phyloP scores from a whole-genome alignment of 2,113 vertebrate genomes.

The Seriola quinqueradiata region DNA sequence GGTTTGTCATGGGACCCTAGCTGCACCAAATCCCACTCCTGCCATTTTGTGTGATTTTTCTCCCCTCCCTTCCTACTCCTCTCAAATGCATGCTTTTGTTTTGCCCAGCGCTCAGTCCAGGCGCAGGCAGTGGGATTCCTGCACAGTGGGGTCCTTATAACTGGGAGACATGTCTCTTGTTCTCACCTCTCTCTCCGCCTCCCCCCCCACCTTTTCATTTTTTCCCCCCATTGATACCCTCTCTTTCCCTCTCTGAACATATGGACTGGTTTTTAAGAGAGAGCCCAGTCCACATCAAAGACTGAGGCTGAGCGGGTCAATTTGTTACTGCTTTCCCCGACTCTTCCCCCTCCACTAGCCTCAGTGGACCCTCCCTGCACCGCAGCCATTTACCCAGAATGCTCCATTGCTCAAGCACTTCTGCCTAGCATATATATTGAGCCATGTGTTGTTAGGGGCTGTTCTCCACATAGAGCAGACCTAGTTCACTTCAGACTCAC shows the following conservation, averaged over 20 bases:
- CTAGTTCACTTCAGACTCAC: constrained; percentile 43
- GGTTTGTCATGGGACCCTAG: constrained; percentile 88
- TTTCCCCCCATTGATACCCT: constrained; percentile 65
- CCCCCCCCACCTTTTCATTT: constrained; percentile 76
- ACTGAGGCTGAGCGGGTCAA: constrained; percentile 74
- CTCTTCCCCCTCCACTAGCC: constrained; percentile 54
- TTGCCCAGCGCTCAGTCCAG: constrained; percentile 71
- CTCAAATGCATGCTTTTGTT: constrained; percentile 79
- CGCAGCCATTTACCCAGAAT: constrained; percentile 68
- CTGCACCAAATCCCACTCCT: constrained; percentile 89
- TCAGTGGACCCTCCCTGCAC: constrained; percentile 62
- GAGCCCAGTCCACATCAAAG: constrained; percentile 78
- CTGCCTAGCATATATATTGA: constrained; percentile 51
- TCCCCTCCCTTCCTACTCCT: constrained; percentile 56
- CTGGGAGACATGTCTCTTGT: constrained; percentile 80
- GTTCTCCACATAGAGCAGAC: constrained; percentile 42
- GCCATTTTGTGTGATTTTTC: constrained; percentile 84
- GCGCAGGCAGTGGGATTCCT: constrained; percentile 74
- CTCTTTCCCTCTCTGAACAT: constrained; percentile 70
- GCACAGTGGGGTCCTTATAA: constrained; percentile 83
- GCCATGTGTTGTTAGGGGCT: constrained; percentile 46
- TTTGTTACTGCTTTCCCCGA: constrained; percentile 77
- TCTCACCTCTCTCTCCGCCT: constrained; percentile 73
- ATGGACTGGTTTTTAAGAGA: constrained; percentile 67
- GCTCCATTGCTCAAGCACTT: constrained; percentile 49